These are phyloP conservation scores for Coranthus polyacanthus DNA, from an alignment of 2,797 vertebrate species.

Conservation along the genomic window DNA sequence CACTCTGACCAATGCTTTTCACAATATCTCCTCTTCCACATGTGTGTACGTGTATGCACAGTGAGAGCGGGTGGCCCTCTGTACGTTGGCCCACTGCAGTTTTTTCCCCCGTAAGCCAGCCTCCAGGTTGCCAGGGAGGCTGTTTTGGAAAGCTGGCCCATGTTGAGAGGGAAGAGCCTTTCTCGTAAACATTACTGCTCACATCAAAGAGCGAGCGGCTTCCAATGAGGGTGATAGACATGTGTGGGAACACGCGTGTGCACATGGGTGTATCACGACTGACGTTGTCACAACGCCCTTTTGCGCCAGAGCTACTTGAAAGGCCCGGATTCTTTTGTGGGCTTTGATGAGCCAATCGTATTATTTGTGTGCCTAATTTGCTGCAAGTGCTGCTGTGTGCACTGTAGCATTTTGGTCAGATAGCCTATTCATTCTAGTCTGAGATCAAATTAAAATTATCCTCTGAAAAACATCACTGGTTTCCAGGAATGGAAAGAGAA, in stretches of 20 bases:
- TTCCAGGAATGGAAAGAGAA: slow-evolving; percentile 26
- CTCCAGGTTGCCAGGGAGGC: slow-evolving; percentile 78
- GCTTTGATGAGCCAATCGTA: slow-evolving; percentile 29
- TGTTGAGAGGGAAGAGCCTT: slow-evolving; percentile 69
- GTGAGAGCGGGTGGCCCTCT: slow-evolving; percentile 25
- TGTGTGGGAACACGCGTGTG: slow-evolving; percentile 23
- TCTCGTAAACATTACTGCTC: slow-evolving; percentile 69
- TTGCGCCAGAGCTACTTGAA: slow-evolving; percentile 39
- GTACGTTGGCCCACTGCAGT: slow-evolving; percentile 24
- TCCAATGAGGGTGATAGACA: slow-evolving; percentile 36
- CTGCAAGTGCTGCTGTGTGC: slow-evolving; percentile 3
- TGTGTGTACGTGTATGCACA: slow-evolving; percentile 3
- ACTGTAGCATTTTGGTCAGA: slow-evolving; percentile 26
- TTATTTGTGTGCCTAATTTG: slow-evolving; percentile 23
- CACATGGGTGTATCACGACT: slow-evolving; percentile 21
- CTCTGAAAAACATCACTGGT: slow-evolving; percentile 19
- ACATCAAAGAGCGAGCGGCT: slow-evolving; percentile 68
- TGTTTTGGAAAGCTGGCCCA: slow-evolving; percentile 86
- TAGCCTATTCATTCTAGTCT: background rate
- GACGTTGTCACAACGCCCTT: slow-evolving; percentile 31
- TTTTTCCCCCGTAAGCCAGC: slow-evolving; percentile 53
- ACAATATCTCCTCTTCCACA: slow-evolving; percentile 11
- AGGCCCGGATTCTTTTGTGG: slow-evolving; percentile 11
- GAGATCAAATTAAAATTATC: slow-evolving; percentile 10
- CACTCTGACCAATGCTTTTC: slow-evolving; percentile 18